Conservation (phyloP, 2,113 vertebrate species). For the Ascaphus truei region DNA sequence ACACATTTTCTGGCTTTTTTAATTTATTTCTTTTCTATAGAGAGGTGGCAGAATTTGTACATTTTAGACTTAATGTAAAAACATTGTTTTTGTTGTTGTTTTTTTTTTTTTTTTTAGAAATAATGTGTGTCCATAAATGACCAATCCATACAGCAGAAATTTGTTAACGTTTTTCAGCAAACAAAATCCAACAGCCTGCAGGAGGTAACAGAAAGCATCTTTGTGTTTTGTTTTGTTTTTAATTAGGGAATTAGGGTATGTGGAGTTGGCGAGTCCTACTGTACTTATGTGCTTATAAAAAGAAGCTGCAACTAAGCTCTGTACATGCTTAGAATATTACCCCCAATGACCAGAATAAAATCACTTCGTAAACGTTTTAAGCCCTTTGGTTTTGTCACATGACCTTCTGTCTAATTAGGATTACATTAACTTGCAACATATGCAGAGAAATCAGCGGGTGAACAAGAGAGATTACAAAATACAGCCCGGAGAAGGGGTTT, state of each 20-base stretch:
- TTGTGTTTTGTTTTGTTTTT: neutral
- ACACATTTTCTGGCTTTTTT: no score
- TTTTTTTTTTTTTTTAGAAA: no score
- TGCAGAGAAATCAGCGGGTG: no score
- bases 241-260: neutral
- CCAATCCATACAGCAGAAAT: slow-evolving; percentile 33
- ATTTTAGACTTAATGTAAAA: no score
- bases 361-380: neutral
- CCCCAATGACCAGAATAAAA: neutral
- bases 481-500: no score
- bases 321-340: neutral
- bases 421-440: no score
- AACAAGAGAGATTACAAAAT: no score
- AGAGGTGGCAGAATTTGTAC: no score
- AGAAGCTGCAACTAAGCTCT: slow-evolving; percentile 5
- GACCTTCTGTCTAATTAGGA: neutral
- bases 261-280: neutral
- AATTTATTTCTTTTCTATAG: no score
- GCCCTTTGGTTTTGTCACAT: neutral
- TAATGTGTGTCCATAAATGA: slow-evolving; percentile 47
- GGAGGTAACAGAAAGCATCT: slow-evolving; percentile 13
- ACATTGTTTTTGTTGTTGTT: no score
- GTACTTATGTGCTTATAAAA: neutral
- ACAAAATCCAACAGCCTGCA: slow-evolving; percentile 55
- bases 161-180: slow-evolving; percentile 29